These are phyloP conservation scores for Ciona savignyi DNA, from an alignment of 23 tunicate species.

Conservation along the genomic window DNA sequence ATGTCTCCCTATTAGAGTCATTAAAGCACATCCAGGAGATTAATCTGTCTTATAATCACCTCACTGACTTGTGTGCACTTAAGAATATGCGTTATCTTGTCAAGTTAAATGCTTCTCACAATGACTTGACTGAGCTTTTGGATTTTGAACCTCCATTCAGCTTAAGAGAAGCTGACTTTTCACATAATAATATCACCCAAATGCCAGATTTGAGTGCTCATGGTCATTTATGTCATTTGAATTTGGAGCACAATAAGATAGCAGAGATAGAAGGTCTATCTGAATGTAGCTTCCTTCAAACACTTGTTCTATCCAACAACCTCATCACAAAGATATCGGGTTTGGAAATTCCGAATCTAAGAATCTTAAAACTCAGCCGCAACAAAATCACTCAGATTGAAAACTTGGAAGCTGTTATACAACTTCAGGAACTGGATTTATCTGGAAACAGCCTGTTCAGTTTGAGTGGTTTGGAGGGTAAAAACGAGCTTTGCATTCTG, in stretches of 20 bases:
- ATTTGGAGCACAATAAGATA: slow-evolving; percentile 57
- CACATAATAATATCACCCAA: slow-evolving; percentile 48
- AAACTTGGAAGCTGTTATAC: slow-evolving; percentile 39
- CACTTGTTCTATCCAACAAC: slow-evolving; percentile 44
- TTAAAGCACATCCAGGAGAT: slow-evolving; percentile 67
- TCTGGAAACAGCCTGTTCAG: slow-evolving; percentile 55
- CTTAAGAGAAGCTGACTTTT: slow-evolving; percentile 59
- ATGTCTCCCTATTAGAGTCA: slow-evolving; percentile 30
- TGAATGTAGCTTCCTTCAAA: slow-evolving; percentile 41
- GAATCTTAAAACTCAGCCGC: slow-evolving; percentile 38
- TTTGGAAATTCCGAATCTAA: slow-evolving; percentile 38
- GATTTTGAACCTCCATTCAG: slow-evolving; percentile 66
- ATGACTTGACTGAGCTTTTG: slow-evolving; percentile 40
- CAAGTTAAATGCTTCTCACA: slow-evolving; percentile 78
- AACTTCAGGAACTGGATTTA: slow-evolving; percentile 54
- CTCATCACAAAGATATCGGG: slow-evolving; percentile 47
- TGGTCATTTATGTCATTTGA: slow-evolving; percentile 16
- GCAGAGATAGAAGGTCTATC: slow-evolving; percentile 38
- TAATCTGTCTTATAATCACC: slow-evolving; percentile 63
- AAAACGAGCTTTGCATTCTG: slow-evolving; percentile 16
- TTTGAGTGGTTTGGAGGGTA: slow-evolving; percentile 47
- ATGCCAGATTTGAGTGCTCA: slow-evolving; percentile 46
- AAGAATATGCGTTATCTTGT: slow-evolving; percentile 46
- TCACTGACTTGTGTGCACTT: slow-evolving; percentile 44
- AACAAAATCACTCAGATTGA: slow-evolving; percentile 47